Conservation (phyloP, 2,888 invertebrate species). For the Encarsia formosa region DNA sequence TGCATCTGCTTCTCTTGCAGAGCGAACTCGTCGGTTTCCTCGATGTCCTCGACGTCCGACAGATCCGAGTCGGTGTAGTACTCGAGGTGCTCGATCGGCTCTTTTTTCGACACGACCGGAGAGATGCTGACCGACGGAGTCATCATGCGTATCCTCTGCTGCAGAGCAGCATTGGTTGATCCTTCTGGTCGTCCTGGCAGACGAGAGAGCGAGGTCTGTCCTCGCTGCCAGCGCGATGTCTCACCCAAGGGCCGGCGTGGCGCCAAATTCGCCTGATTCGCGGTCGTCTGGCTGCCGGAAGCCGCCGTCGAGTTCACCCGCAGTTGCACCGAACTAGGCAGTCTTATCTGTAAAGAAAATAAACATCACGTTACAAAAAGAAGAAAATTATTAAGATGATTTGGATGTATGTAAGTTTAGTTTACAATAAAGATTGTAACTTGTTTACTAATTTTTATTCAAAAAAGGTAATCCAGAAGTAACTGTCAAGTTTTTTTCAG, state of each 20-base stretch:
- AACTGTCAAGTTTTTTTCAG: too few species aligned
- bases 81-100: slow-evolving; percentile 42
- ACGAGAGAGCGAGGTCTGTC: slow-evolving; percentile 43
- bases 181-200: slow-evolving; percentile 37
- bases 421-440: too few species aligned
- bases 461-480: too few species aligned
- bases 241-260: slow-evolving; percentile 43
- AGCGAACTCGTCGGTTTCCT: slow-evolving; percentile 41
- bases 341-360: slow-evolving; percentile 39
- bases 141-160: slow-evolving; percentile 46
- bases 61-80: slow-evolving; percentile 49
- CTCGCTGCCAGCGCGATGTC: slow-evolving; percentile 45
- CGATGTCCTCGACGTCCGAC: slow-evolving; percentile 44
- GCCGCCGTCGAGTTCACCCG: slow-evolving; percentile 44
- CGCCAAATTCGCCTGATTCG: slow-evolving; percentile 34
- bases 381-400: too few species aligned
- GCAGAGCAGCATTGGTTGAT: slow-evolving; percentile 36
- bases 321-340: slow-evolving; percentile 46
- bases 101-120: slow-evolving; percentile 50
- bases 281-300: slow-evolving; percentile 31
- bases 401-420: too few species aligned
- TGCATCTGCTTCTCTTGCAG: slow-evolving; percentile 40
- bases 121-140: slow-evolving; percentile 55
- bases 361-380: too few species aligned
- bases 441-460: too few species aligned